Evolutionary conservation across 2,113 vertebrate genomes (phyloP), one percentile per base, ranked within the genome.

Genomic region (Pampusana beccarii): DNA sequence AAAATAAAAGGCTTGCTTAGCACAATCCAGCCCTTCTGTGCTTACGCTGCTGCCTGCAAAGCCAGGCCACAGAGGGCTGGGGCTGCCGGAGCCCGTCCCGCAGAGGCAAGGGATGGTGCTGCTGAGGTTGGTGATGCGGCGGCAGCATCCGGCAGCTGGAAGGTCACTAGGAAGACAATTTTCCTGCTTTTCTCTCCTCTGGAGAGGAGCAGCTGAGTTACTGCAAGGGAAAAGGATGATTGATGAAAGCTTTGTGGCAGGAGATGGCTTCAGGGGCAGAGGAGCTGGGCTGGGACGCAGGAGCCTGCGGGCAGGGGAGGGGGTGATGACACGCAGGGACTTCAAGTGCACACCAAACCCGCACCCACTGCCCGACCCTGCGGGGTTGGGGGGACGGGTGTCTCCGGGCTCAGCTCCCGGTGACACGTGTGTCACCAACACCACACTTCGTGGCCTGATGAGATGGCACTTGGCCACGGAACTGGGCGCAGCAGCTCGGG

Each of bases 401-500:
- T 40, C 13, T 0, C 21, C 13, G 72, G 58, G 90, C 82, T 91
- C 46, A 13, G 75, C 65, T 77, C 81, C 74, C 1, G 0, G 9
- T 26, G 75, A 58, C 40, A 69, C 0, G 0, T 74, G 60, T 0
- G 7, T 86, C 93, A 89, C 86, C 18, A 4, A 77, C 7, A 70
- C 72, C 72, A 40, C 38, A 5, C 79, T 34, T 38, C 82, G 66
- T 36, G 88, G 78, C 83, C 64, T 10, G 67, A 78, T 33, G 79
- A 40, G 57, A 42, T 61, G 84, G 66, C 58, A 36, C 56, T 50
- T 51, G 65, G 75, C 88, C 29, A 2, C 3, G 33, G 86, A 83
- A 31, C 15, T 1, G 11, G 65, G 54, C 10, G 0, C 0, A 1
- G 62, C 1, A 3, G 75, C 61, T n/a, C 1, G 0, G 14, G 48